These are phyloP conservation scores for Embiotoca jacksoni DNA, from an alignment of 2,113 vertebrate genomes.

Conservation along the genomic window DNA sequence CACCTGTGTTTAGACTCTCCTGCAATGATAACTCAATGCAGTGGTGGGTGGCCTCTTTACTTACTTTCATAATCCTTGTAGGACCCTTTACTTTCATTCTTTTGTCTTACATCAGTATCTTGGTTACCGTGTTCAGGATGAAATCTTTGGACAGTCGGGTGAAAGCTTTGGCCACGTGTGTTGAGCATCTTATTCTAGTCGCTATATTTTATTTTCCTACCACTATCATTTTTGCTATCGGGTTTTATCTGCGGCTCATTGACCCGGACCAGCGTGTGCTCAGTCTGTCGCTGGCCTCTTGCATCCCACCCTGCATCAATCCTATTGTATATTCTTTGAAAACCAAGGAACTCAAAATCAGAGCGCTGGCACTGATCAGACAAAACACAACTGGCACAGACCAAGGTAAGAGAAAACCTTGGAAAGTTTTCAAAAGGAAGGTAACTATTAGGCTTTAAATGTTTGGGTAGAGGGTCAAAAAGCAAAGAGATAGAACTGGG, in stretches of 20 bases:
- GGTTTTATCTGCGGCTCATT: slow-evolving; percentile 50
- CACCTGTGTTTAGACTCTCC: slow-evolving; percentile 76
- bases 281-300: slow-evolving; percentile 74
- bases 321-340: slow-evolving; percentile 80
- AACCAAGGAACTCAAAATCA: slow-evolving; percentile 76
- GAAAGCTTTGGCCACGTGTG: slow-evolving; percentile 77
- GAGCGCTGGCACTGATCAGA: slow-evolving; percentile 40
- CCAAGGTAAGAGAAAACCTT: no score
- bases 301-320: slow-evolving; percentile 78
- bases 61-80: neutral
- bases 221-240: slow-evolving; percentile 47
- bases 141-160: slow-evolving; percentile 63
- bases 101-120: slow-evolving; percentile 71
- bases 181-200: slow-evolving; percentile 77
- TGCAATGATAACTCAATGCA: slow-evolving; percentile 74
- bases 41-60: slow-evolving; percentile 41
- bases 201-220: slow-evolving; percentile 79
- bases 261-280: slow-evolving; percentile 70
- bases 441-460: no score
- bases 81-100: slow-evolving; percentile 64
- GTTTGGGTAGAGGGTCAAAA: no score
- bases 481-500: no score
- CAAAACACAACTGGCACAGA: neutral
- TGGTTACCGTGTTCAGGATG: slow-evolving; percentile 77
- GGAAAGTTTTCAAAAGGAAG: no score